phyloP scores from a whole-genome alignment of 2,113 vertebrate species.

The Gavialis gangeticus region DNA sequence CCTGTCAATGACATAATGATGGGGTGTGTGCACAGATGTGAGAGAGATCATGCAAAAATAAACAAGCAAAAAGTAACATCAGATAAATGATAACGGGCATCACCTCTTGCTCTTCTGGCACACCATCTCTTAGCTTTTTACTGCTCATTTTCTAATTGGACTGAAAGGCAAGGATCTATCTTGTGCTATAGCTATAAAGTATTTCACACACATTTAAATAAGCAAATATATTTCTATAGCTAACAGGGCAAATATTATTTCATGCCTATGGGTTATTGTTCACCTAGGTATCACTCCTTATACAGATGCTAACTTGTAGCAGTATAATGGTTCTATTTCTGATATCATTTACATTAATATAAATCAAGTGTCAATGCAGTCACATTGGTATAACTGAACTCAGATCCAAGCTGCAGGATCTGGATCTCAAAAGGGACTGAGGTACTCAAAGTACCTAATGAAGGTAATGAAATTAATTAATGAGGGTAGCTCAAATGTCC shows the following conservation, averaged over 20 bases:
- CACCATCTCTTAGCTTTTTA: not conserved
- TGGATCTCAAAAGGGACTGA: no score
- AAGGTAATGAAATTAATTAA: no score
- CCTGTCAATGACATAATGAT: slow-evolving; percentile 16
- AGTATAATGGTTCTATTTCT: not conserved
- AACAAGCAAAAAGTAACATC: not conserved
- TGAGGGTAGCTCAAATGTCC: no score
- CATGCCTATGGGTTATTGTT: not conserved
- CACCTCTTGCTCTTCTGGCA: not conserved
- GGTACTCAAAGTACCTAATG: no score
- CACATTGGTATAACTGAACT: not conserved
- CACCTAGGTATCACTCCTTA: not conserved
- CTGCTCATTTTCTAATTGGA: not conserved
- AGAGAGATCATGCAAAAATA: not conserved
- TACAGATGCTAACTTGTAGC: not conserved
- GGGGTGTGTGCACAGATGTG: not conserved
- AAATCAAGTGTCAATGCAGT: not conserved
- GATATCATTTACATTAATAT: not conserved
- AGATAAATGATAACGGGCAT: not conserved
- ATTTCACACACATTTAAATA: no score
- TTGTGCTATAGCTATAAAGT: no score
- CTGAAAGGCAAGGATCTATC: no score
- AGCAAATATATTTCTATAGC: no score
- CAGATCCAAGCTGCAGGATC: not conserved
- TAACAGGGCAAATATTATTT: no score